phyloP scores from a whole-genome alignment of 2,888 invertebrate species.

The Lathronympha strigana region DNA sequence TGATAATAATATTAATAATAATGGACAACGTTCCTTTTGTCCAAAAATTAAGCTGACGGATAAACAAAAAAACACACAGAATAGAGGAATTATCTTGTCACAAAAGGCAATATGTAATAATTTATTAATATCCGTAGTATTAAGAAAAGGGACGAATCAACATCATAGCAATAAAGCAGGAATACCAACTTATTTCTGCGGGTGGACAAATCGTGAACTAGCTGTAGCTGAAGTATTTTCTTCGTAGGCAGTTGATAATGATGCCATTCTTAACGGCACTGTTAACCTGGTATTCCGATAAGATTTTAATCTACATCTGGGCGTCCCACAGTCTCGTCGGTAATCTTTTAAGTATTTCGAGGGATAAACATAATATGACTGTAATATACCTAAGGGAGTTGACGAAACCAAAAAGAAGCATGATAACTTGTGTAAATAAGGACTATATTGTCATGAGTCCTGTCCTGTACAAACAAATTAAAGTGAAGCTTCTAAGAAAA shows the following conservation, averaged over 20 bases:
- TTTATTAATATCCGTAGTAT: slow-evolving; percentile 19
- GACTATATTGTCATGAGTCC: slow-evolving; percentile 14
- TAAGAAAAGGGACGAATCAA: slow-evolving; percentile 24
- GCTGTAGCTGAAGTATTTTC: not conserved
- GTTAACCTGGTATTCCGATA: slow-evolving; percentile 23
- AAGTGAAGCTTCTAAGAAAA: too few relatives aligned
- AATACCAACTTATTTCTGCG: slow-evolving; percentile 16
- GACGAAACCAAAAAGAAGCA: slow-evolving; percentile 3
- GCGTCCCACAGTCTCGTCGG: slow-evolving; percentile 22
- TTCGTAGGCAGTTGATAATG: not conserved
- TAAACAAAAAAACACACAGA: not conserved
- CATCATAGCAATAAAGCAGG: slow-evolving; percentile 19
- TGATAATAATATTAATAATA: too few relatives aligned
- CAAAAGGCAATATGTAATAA: slow-evolving; percentile 18
- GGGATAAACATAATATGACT: slow-evolving; percentile 31
- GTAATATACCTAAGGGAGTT: slow-evolving; percentile 25
- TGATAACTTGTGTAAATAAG: not conserved
- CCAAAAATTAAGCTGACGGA: not conserved
- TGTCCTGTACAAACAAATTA: too few relatives aligned
- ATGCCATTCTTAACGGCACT: not conserved
- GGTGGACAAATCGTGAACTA: not conserved
- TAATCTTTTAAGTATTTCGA: slow-evolving; percentile 35
- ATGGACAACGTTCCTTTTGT: too few relatives aligned
- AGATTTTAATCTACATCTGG: slow-evolving; percentile 37
- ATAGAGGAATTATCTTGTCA: slow-evolving; percentile 25